Base-by-base conservation (phyloP, 2,797 vertebrate genomes). In the Sus cebifrons region DNA sequence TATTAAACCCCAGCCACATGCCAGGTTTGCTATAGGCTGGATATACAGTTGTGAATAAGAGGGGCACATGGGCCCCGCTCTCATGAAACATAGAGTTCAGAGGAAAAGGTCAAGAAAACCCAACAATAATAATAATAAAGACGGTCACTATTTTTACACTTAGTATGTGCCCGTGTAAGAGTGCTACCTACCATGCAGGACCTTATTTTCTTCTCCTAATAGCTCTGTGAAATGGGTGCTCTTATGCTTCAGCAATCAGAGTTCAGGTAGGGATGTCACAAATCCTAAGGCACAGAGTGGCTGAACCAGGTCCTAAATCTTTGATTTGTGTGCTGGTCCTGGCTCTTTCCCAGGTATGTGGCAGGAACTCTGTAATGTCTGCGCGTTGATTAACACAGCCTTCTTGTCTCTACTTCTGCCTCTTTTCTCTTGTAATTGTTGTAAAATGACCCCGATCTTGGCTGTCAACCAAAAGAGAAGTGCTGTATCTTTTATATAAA, bases 401-500 rank as follows among this genome's bases (percentile, higher is more conserved):
- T 67, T 52, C 75, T 71, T 71, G 40, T 4, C 49, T 79, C 84
- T 79, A 56, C 13, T 81, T 83, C 52, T 25, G 44, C 60, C 25
- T 91, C 58, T 70, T 90, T 70, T 94, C 75, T 92, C 74, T 88
- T 68, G 25, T 84, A 58, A 60, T 94, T 8, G 3, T 85, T 91
- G 75, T 93, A 86, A 89, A 96, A 75, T 83, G 58, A 83, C 18
- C 23, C 36, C 23, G 18, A 52, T 56, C 27, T 86, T 94, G 81
- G 67, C 89, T 89, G 71, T 56, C 79, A 85, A 71, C 84, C 90
- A 65, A 85, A 86, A 77, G 36, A n/a, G 17, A 96, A 96, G 52
- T 70, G 56, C 62, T 90, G 21, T 73, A 94, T 88, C 32, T 68
- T 65, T 89, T 78, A 83, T 64, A 81, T 70, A 96, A 89, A 97